These are phyloP conservation scores for Penaeus japonicus DNA, from an alignment of 1,140 invertebrate genomes.

Conservation along the genomic window DNA sequence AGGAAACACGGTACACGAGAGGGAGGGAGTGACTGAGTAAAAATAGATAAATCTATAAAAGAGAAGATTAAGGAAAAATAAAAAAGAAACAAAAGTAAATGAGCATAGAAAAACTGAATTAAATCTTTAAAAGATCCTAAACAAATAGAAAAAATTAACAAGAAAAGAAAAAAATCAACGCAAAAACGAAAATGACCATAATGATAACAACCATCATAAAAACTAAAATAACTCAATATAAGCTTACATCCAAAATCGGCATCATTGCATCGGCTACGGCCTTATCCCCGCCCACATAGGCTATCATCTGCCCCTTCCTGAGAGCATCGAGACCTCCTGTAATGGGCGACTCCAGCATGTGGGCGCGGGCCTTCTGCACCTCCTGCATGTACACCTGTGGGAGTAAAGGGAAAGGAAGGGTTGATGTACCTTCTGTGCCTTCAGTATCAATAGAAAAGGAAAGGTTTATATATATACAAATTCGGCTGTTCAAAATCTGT, in stretches of 20 bases:
- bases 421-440: too few species aligned
- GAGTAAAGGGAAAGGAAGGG: background rate
- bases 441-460: background rate
- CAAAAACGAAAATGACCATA: background rate
- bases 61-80: background rate
- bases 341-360: constrained; percentile 58
- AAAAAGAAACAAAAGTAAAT: background rate
- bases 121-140: too few species aligned
- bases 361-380: constrained; percentile 35
- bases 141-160: too few species aligned
- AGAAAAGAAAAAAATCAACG: too few species aligned
- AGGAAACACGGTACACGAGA: too few species aligned
- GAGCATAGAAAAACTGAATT: background rate
- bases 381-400: constrained; percentile 40
- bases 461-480: too few species aligned
- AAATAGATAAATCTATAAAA: too few species aligned
- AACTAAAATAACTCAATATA: background rate
- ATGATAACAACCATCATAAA: background rate
- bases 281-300: constrained; percentile 55
- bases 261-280: constrained; percentile 3
- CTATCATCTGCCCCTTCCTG: constrained; percentile 57
- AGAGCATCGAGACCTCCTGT: constrained; percentile 54
- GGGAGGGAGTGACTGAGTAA: too few species aligned
- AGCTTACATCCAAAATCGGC: constrained; percentile 39
- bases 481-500: too few species aligned